Conservation (phyloP, 64 coral and sea anemone genomes). For the Pocillopora damicornis region DNA sequence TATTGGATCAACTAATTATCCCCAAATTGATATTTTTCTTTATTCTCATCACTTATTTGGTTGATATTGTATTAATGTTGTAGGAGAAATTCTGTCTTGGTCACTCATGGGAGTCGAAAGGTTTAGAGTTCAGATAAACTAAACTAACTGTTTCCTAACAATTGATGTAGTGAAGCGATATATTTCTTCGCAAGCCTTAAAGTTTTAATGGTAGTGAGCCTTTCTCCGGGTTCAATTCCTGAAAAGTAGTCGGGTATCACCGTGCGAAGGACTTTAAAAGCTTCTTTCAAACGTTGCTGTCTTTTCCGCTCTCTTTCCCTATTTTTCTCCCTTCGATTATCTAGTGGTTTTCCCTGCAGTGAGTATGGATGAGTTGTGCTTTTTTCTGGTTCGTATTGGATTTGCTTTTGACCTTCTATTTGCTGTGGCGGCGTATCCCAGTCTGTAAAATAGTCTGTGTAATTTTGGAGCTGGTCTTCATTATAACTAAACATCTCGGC, state of each 20-base stretch:
- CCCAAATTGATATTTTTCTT: too few relatives aligned
- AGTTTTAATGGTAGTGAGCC: not conserved
- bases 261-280: not conserved
- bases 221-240: not conserved
- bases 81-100: too few relatives aligned
- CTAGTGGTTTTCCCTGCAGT: not conserved
- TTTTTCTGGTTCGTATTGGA: not conserved
- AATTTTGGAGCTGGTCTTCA: not conserved
- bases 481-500: not conserved
- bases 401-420: not conserved
- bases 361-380: not conserved
- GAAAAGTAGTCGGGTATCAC: not conserved
- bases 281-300: not conserved
- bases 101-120: not conserved
- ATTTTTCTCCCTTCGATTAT: not conserved
- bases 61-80: too few relatives aligned
- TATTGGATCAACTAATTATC: too few relatives aligned
- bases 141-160: not conserved
- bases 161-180: not conserved
- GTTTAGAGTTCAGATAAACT: not conserved
- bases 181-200: not conserved
- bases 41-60: too few relatives aligned
- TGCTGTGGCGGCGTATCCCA: not conserved
- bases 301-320: not conserved
- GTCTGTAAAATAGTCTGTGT: not conserved